phyloP scores from a whole-genome alignment of 2,888 invertebrate genomes.

The Leptura quadrifasciata region DNA sequence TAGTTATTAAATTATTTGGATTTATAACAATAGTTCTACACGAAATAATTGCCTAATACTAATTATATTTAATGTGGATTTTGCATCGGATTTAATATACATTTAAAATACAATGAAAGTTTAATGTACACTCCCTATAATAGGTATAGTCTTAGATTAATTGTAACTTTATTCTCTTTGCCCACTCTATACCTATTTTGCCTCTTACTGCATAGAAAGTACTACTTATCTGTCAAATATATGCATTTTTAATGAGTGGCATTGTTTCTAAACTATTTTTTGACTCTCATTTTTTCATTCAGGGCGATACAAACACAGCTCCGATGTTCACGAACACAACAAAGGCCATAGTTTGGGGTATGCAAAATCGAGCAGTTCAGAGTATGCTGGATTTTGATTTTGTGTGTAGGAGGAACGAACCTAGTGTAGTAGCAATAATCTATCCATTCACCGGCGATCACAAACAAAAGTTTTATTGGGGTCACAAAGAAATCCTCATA shows the following conservation, averaged over 20 bases:
- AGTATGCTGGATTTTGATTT: constrained; percentile 98
- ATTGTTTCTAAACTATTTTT: background rate
- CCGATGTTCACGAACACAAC: constrained; percentile 89
- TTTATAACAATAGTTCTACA: too few species aligned
- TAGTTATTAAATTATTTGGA: too few species aligned
- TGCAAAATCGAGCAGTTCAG: constrained; percentile 98
- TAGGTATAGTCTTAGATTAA: too few species aligned
- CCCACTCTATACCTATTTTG: too few species aligned
- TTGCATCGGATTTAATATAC: too few species aligned
- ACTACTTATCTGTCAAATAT: background rate
- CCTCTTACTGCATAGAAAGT: too few species aligned
- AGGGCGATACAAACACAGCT: constrained; percentile 58
- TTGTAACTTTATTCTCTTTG: too few species aligned
- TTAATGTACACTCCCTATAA: too few species aligned
- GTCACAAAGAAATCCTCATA: constrained; percentile 96
- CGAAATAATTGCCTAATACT: too few species aligned
- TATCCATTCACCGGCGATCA: constrained; percentile 99
- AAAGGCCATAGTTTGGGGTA: constrained; percentile 98
- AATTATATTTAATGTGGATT: too few species aligned
- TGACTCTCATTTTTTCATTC: background rate
- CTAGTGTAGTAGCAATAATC: constrained; percentile 96
- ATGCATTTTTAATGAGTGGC: background rate
- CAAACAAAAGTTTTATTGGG: constrained; percentile 99
- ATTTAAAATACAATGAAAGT: too few species aligned
- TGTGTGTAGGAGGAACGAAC: constrained; percentile 91